Percentiles rank a stretch among this genome's conserved stretches.
Evolutionary conservation across 2,113 vertebrate species (phyloP).

Genomic region (Struthidea cinerea): DNA sequence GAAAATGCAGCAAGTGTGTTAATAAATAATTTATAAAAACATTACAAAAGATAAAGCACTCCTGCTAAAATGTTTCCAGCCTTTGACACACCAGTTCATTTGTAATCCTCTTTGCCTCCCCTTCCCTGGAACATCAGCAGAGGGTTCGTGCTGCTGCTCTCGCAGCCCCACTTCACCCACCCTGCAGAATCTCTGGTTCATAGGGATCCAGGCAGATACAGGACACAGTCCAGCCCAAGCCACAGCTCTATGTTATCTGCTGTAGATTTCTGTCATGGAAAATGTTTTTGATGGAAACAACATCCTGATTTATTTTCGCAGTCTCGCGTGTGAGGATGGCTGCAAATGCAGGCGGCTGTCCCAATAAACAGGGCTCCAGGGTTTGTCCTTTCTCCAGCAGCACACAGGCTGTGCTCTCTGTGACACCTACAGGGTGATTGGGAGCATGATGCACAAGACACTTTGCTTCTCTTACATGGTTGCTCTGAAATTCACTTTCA

Average conservation of each 20-base stretch:
- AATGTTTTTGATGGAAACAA: neutral
- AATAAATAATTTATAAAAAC: slow-evolving; percentile 52
- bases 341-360: neutral
- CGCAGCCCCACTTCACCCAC: neutral
- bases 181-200: neutral
- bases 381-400: neutral
- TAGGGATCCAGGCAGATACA: neutral
- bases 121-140: neutral
- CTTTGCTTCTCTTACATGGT: neutral
- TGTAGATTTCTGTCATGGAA: neutral
- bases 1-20: slow-evolving; percentile 35
- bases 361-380: neutral
- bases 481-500: neutral
- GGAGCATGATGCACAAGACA: fast-evolving
- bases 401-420: neutral
- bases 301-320: neutral
- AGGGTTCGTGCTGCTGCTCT: neutral
- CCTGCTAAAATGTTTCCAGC: neutral
- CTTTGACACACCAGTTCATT: neutral
- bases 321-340: fast-evolving
- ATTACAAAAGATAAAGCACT: slow-evolving; percentile 39
- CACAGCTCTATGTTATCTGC: neutral
- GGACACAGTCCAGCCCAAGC: neutral
- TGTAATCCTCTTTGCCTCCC: neutral
- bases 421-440: neutral